phyloP scores from a whole-genome alignment of 2,113 vertebrate species.

The Lepidothrix coronata region DNA sequence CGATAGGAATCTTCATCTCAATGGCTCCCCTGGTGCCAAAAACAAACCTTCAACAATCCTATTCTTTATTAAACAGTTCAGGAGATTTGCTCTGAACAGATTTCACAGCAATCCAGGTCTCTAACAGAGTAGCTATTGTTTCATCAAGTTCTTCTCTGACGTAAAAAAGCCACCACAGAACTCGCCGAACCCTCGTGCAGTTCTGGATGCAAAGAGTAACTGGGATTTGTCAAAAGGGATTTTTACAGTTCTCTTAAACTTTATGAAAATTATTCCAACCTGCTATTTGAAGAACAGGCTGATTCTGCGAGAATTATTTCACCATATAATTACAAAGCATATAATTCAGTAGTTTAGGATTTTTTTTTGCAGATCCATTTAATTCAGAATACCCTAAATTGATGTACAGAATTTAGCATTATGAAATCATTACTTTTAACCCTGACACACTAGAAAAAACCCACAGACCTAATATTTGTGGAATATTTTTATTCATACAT shows the following conservation, averaged over 20 bases:
- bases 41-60: conserved; percentile 35
- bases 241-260: neutral
- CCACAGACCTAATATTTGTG: neutral
- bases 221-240: neutral
- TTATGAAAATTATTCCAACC: neutral
- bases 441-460: neutral
- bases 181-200: neutral
- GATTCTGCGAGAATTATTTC: neutral
- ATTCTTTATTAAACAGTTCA: conserved; percentile 31
- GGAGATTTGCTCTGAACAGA: conserved; percentile 34
- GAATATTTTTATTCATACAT: neutral
- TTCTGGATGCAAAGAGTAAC: neutral
- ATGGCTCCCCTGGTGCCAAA: conserved; percentile 9
- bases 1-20: conserved; percentile 8
- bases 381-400: neutral
- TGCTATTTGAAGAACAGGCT: neutral
- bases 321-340: neutral
- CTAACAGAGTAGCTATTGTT: conserved; percentile 57
- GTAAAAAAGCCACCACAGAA: neutral
- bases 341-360: neutral
- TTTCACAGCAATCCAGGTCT: conserved; percentile 44
- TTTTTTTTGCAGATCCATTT: neutral
- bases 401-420: neutral
- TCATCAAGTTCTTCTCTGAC: conserved; percentile 27
- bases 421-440: neutral